Conservation (phyloP, 2,888 invertebrate species). For the Criorhina ranunculi region DNA sequence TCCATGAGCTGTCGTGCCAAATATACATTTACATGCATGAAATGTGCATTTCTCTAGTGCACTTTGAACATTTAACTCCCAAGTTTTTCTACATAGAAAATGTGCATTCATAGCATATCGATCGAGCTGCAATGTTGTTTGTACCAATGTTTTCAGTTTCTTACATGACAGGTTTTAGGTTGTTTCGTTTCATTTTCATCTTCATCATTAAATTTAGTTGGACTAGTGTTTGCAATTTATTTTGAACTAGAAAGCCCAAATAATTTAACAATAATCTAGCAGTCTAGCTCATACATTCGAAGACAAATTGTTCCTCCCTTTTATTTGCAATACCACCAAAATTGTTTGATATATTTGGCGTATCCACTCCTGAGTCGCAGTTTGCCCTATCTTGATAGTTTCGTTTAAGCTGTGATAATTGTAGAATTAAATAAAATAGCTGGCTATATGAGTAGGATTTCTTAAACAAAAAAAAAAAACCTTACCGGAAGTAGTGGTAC, state of each 20-base stretch:
- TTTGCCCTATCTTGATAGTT: neutral
- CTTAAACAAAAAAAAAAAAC: constrained; percentile 22
- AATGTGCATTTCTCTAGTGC: constrained; percentile 42
- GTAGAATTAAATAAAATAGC: constrained; percentile 24
- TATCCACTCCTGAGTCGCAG: constrained; percentile 6
- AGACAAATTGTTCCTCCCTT: constrained; percentile 2
- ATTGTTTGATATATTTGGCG: constrained; percentile 6
- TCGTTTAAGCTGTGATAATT: constrained; percentile 6
- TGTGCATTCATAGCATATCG: constrained; percentile 44
- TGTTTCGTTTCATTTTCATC: constrained; percentile 16
- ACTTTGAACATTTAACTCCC: constrained; percentile 35
- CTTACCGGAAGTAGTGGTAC: constrained; percentile 28
- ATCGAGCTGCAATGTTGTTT: constrained; percentile 31
- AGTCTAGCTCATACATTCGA: constrained; percentile 6
- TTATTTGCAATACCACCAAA: constrained; percentile 4
- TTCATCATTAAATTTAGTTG: constrained; percentile 20
- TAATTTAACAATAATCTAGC: constrained; percentile 30
- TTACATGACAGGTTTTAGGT: constrained; percentile 13
- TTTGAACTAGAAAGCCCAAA: constrained; percentile 27
- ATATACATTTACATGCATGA: constrained; percentile 45
- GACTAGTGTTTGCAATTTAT: constrained; percentile 23
- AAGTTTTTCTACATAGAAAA: constrained; percentile 20
- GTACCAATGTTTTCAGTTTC: constrained; percentile 39
- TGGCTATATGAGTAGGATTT: constrained; percentile 4
- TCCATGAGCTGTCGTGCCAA: no score